A percentile compares a stretch with the other conserved stretches of the same genome.
These are phyloP conservation scores for Apis mellifera DNA, from an alignment of 1,140 invertebrate species.

Conservation along the genomic window DNA sequence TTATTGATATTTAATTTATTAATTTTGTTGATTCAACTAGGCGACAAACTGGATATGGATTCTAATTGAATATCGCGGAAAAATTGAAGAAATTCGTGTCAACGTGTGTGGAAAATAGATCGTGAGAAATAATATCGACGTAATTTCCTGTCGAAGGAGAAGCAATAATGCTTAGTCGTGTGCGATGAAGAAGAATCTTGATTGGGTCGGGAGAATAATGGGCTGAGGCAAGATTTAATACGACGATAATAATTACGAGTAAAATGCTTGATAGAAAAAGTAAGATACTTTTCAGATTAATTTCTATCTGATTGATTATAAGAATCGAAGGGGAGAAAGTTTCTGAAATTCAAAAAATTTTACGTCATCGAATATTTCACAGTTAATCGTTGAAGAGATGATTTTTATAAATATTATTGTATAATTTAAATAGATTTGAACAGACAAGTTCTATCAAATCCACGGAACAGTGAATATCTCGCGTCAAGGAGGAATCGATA, in stretches of 20 bases:
- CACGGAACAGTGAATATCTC: neutral
- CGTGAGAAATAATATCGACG: conserved; percentile 1
- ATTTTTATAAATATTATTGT: too few species aligned
- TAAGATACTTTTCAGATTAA: neutral
- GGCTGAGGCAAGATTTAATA: neutral
- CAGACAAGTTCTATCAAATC: neutral
- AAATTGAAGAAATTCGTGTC: neutral
- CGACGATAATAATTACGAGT: neutral
- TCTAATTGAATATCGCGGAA: neutral
- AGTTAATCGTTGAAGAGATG: too few species aligned
- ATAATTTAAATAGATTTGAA: too few species aligned
- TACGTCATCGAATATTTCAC: too few species aligned
- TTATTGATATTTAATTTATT: too few species aligned
- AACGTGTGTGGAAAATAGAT: conserved; percentile 15
- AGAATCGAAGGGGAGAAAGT: too few species aligned
- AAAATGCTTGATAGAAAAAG: neutral
- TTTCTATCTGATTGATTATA: too few species aligned
- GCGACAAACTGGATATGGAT: neutral
- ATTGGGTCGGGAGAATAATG: neutral
- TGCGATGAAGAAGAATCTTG: neutral
- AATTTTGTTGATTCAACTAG: too few species aligned
- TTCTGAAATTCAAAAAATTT: too few species aligned
- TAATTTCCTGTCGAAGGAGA: neutral
- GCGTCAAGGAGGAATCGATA: neutral
- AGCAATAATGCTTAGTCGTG: neutral